These are phyloP conservation scores for Onychomys leucogaster DNA, from an alignment of 2,797 vertebrate genomes.

Conservation along the genomic window DNA sequence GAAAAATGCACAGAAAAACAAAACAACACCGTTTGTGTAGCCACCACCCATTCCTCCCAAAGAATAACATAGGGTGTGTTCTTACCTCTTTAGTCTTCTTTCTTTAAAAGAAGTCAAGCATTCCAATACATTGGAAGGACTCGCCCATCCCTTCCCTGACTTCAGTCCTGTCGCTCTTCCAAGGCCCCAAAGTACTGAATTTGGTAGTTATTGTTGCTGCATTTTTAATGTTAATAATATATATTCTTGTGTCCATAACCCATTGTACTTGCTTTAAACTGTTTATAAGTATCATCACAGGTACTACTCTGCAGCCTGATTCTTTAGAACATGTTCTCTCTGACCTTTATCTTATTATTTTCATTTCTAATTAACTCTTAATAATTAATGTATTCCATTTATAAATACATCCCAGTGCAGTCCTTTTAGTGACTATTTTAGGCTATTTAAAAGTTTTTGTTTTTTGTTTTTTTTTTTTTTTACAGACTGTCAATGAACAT, in stretches of 20 bases:
- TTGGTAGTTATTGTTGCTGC: background rate
- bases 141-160: background rate
- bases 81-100: background rate
- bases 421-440: slow-evolving; percentile 34
- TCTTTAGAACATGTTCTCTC: slow-evolving; percentile 42
- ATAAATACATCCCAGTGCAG: slow-evolving; percentile 2
- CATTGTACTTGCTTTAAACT: slow-evolving; percentile 66
- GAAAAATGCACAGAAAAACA: slow-evolving; percentile 16
- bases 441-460: background rate
- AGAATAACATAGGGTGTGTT: background rate
- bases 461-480: background rate
- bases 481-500: background rate
- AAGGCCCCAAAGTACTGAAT: slow-evolving; percentile 3
- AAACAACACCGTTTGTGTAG: slow-evolving; percentile 19
- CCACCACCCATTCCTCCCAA: slow-evolving; percentile 31
- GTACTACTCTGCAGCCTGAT: background rate
- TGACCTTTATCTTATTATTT: slow-evolving; percentile 47
- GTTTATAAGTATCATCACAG: slow-evolving; percentile 19
- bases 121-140: slow-evolving; percentile 4
- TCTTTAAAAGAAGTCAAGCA: slow-evolving; percentile 18
- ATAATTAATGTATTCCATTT: slow-evolving; percentile 45
- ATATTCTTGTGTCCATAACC: background rate
- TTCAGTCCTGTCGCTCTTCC: background rate
- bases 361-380: slow-evolving; percentile 18
- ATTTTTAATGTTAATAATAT: background rate